Percentiles rank a stretch among this genome's conserved stretches.
These are phyloP conservation scores for Trachymyrmex septentrionalis DNA, from an alignment of 1,140 invertebrate species.

Conservation along the genomic window DNA sequence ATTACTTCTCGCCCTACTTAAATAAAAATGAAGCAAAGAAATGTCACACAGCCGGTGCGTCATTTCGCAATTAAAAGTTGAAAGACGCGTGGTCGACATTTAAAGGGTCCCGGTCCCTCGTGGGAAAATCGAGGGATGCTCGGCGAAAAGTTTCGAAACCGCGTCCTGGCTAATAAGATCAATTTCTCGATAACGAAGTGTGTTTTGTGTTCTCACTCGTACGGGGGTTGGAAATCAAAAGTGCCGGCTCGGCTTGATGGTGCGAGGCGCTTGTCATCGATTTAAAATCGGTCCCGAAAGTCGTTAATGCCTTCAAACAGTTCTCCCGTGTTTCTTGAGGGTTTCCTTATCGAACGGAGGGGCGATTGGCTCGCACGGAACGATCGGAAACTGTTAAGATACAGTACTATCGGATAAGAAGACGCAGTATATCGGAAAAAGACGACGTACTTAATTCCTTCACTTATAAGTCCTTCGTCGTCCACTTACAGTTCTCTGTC, in stretches of 20 bases:
- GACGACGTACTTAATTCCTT: slow-evolving; percentile 23
- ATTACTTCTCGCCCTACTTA: background rate
- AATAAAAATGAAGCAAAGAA: background rate
- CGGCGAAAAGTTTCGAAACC: slow-evolving; percentile 62
- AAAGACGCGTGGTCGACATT: background rate
- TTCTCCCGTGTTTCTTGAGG: slow-evolving; percentile 69
- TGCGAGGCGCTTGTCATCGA: slow-evolving; percentile 51
- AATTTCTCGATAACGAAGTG: slow-evolving; percentile 84
- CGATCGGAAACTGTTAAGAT: slow-evolving; percentile 52
- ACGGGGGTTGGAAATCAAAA: slow-evolving; percentile 15
- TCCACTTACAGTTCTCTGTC: background rate
- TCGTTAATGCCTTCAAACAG: slow-evolving; percentile 76
- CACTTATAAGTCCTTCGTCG: background rate
- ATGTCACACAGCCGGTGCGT: background rate
- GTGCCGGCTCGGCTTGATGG: slow-evolving; percentile 41
- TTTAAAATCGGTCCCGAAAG: slow-evolving; percentile 78
- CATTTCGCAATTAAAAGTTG: slow-evolving; percentile 30
- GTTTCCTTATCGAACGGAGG: slow-evolving; percentile 49
- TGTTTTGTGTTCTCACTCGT: slow-evolving; percentile 70
- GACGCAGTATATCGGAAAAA: background rate
- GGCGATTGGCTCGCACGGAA: background rate
- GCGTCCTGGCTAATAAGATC: slow-evolving; percentile 81
- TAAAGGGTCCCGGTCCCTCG: background rate
- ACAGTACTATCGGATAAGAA: slow-evolving; percentile 12
- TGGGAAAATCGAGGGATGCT: slow-evolving; percentile 70